phyloP scores from a whole-genome alignment of 2,113 vertebrate species.

The Ictidomys tridecemlineatus region DNA sequence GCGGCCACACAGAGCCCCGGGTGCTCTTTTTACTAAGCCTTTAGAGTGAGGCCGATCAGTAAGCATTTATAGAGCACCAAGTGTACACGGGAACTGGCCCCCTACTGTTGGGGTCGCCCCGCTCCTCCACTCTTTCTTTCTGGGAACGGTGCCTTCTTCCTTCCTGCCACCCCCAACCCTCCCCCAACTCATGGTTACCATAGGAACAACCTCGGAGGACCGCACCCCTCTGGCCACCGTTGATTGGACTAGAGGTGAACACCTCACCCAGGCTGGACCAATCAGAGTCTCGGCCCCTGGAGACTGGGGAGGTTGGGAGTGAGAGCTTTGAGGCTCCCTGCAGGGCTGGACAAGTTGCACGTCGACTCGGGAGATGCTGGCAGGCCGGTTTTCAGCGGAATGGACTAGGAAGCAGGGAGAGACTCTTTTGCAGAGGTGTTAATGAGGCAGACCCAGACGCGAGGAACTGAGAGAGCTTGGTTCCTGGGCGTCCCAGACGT shows the following conservation, averaged over 20 bases:
- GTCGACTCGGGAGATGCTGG: background rate
- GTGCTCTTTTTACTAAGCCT: background rate
- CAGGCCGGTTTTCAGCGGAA: background rate
- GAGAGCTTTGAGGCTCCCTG: background rate
- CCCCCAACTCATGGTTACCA: constrained; percentile 20
- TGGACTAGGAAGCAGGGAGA: background rate
- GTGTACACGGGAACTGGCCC: background rate
- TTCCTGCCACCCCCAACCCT: background rate
- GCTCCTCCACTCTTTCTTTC: background rate
- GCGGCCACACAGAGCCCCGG: background rate
- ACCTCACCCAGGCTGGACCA: constrained; percentile 63
- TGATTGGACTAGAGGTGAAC: constrained; percentile 72
- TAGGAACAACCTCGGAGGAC: constrained; percentile 55
- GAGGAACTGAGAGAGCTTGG: background rate
- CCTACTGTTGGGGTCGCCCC: background rate
- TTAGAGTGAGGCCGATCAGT: background rate
- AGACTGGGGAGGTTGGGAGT: background rate
- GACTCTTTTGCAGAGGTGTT: constrained; percentile 11
- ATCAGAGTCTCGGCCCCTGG: constrained; percentile 39
- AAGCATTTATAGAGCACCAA: constrained; percentile 10
- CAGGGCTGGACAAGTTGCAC: background rate
- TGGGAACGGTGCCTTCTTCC: background rate
- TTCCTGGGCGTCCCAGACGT: background rate
- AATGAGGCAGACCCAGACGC: background rate
- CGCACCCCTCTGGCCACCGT: constrained; percentile 57